phyloP scores from a whole-genome alignment of 2,888 invertebrate species.

The Hypselothyrea guttata region DNA sequence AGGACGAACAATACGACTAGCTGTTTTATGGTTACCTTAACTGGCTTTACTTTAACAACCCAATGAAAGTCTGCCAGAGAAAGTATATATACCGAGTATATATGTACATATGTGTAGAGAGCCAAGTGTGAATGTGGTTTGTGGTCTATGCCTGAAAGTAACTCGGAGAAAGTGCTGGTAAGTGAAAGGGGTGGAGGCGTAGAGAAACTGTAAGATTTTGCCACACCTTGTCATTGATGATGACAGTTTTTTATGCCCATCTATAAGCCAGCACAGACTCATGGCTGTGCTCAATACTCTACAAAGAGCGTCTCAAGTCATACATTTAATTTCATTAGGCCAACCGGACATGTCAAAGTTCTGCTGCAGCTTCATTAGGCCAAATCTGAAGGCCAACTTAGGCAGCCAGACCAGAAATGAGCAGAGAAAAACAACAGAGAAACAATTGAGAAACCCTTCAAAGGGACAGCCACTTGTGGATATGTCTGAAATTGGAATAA shows the following conservation, averaged over 20 bases:
- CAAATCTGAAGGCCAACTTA: slow-evolving; percentile 61
- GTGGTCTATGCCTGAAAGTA: slow-evolving; percentile 18
- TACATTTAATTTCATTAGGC: slow-evolving; percentile 51
- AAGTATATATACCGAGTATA: slow-evolving; percentile 17
- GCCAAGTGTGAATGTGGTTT: slow-evolving; percentile 12
- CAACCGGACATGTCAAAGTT: slow-evolving; percentile 56
- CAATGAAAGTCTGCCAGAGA: slow-evolving; percentile 36
- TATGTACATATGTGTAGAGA: slow-evolving; percentile 10
- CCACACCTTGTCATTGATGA: slow-evolving; percentile 33
- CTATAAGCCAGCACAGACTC: slow-evolving; percentile 16
- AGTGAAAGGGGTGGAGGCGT: slow-evolving; percentile 13
- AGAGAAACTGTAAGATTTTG: slow-evolving; percentile 17
- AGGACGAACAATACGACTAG: slow-evolving; percentile 44
- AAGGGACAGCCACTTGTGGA: slow-evolving; percentile 58
- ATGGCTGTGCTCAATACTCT: slow-evolving; percentile 2
- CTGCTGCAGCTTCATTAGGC: slow-evolving; percentile 61
- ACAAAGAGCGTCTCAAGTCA: slow-evolving; percentile 19
- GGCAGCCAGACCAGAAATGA: slow-evolving; percentile 12
- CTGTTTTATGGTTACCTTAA: slow-evolving; percentile 57
- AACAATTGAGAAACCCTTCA: slow-evolving; percentile 30
- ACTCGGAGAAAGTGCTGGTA: slow-evolving; percentile 30
- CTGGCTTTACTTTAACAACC: slow-evolving; percentile 64
- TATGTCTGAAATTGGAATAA: not conserved
- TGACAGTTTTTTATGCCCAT: slow-evolving; percentile 34
- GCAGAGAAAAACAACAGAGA: not conserved